phyloP scores from a whole-genome alignment of 35 echinoderm and acorn worm genomes.

The Acanthaster planci region DNA sequence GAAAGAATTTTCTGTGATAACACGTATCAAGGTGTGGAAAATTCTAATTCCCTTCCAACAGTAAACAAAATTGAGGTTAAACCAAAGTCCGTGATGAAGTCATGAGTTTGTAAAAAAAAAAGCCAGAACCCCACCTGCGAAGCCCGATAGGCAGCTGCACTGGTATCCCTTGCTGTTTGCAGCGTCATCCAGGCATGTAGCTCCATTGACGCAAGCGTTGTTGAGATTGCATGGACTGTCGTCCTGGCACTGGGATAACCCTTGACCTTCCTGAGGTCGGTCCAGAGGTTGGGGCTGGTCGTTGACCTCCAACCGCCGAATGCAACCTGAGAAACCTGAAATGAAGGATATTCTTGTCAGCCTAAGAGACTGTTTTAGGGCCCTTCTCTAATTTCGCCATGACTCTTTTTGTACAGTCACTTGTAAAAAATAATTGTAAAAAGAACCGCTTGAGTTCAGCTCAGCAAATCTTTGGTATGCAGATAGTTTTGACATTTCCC shows the following conservation, averaged over 20 bases:
- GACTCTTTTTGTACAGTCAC: not conserved
- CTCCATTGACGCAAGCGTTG: constrained; percentile 73
- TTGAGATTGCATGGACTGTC: constrained; percentile 70
- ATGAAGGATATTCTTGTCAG: not conserved
- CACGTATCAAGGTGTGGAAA: no score
- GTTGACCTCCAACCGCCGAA: constrained; percentile 48
- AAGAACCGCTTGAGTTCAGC: no score
- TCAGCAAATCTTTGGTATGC: no score
- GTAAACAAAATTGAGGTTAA: no score
- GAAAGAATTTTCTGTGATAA: no score
- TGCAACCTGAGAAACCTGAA: constrained; percentile 80
- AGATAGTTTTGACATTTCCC: no score
- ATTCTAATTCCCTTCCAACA: no score
- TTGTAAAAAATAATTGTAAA: not conserved
- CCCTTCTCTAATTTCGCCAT: not conserved
- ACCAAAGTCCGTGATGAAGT: no score
- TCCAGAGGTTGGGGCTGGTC: constrained; percentile 26
- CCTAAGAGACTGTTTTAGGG: not conserved
- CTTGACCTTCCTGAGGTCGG: constrained; percentile 29
- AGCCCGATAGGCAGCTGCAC: constrained; percentile 67
- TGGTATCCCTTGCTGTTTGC: constrained; percentile 40
- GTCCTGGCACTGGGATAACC: constrained; percentile 53
- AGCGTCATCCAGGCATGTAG: constrained; percentile 42
- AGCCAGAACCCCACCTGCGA: constrained; percentile 43
- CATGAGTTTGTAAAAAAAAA: no score